These are phyloP conservation scores for Petrocephalus schoutedeni DNA, from an alignment of 2,797 vertebrate genomes.

Conservation along the genomic window DNA sequence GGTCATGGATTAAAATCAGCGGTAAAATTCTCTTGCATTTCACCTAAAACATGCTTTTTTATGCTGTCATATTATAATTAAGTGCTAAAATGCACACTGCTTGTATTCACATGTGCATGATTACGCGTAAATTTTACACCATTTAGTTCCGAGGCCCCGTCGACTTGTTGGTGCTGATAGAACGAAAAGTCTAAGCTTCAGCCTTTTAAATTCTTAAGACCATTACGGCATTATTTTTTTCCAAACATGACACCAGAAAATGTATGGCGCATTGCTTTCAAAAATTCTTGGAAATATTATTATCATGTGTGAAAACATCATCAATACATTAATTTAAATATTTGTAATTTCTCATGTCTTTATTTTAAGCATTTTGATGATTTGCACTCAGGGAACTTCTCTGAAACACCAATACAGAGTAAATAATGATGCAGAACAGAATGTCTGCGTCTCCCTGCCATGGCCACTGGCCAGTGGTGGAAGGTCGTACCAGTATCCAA, in stretches of 20 bases:
- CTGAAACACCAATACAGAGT: background rate
- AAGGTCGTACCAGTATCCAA: background rate
- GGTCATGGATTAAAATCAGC: background rate
- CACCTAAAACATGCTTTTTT: background rate
- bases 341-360: background rate
- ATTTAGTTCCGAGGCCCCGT: background rate
- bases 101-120: background rate
- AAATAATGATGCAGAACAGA: background rate
- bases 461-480: background rate
- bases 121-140: background rate
- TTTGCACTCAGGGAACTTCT: background rate
- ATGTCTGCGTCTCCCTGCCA: background rate
- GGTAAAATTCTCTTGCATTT: background rate
- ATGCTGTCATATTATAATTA: background rate
- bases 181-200: background rate
- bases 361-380: background rate
- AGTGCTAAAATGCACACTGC: background rate
- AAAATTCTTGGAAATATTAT: background rate
- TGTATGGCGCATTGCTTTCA: background rate
- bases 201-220: background rate
- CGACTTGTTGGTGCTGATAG: background rate
- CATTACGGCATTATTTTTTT: background rate
- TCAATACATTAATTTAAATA: background rate
- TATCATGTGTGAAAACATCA: background rate
- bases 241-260: background rate